phyloP scores from a whole-genome alignment of 1,140 invertebrate species.

The Macrobrachium rosenbergii region DNA sequence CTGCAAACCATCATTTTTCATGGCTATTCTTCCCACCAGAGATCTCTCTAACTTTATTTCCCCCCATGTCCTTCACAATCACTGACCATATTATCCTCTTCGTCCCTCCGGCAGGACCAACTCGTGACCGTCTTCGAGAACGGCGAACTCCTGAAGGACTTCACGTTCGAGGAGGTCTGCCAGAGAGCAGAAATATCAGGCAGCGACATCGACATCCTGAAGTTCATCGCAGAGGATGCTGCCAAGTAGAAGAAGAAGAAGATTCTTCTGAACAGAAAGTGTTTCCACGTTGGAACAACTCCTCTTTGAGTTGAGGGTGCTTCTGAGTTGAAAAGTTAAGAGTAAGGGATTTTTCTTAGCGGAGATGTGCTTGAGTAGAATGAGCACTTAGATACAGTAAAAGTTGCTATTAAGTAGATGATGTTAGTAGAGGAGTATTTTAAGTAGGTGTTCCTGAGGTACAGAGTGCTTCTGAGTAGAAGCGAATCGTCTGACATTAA shows the following conservation, averaged over 20 bases:
- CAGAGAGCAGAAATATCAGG: conserved; percentile 27
- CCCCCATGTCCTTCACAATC: background rate
- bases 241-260: background rate
- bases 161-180: conserved; percentile 39
- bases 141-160: conserved; percentile 48
- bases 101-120: conserved; percentile 11
- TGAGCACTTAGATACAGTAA: too few species aligned
- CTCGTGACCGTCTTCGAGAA: conserved; percentile 49
- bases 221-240: conserved; percentile 30
- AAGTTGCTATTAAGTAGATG: too few species aligned
- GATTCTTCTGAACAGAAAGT: background rate
- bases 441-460: too few species aligned
- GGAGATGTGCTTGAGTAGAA: background rate
- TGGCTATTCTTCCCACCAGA: background rate
- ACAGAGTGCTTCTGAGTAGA: too few species aligned
- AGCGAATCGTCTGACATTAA: too few species aligned
- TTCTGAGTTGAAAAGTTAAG: background rate
- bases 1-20: too few species aligned
- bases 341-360: too few species aligned
- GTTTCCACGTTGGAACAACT: background rate
- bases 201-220: conserved; percentile 36
- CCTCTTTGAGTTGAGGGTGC: too few species aligned
- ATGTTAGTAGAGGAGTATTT: too few species aligned
- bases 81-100: background rate
- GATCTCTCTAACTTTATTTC: background rate